Evolutionary conservation across 2,888 invertebrate genomes (phyloP), one percentile per base, ranked within the genome.

Genomic region (Conus canariensis): DNA sequence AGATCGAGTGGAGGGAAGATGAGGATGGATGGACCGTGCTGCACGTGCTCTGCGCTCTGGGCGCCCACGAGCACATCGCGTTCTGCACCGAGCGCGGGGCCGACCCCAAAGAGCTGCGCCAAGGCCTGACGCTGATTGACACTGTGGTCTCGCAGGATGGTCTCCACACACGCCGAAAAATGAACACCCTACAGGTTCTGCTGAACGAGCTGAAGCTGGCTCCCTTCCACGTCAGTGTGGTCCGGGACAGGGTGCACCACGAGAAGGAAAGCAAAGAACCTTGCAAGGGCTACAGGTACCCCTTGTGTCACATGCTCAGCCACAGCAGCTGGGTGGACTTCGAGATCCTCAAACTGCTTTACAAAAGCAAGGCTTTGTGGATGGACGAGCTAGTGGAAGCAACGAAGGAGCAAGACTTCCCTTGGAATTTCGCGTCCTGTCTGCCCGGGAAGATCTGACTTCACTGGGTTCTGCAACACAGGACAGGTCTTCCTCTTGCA

Each of bases 31-130:
- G 80, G 80, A 80, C 45, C 10, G 80, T 45, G 80, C 45, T 80
- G 80, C 80, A 45, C 80, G 80, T 80, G 80, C 80, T 80, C 45
- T 80, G 80, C 16, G 80, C 80, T 19, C 10, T 45, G 80, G 80
- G 80, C 9, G 80, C 80, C 8, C 45, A 80, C 80, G 12, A 80
- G 45, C 45, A 80, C 80, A 30, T 80, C 45, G 9, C 22, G 12
- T 6, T 14, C 30, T 80, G 80, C 45, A 45, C 45, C 45, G 16
- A 80, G 3, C 80, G 16, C 12, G 80, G 80, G 14, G 80, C 80
- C 3, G 80, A 80, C 80, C 80, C 80, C 6, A 30, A 12, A 30
- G 80, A 80, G 30, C 80, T 80, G 45, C 80, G 80, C 30, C 9
- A 80, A 4, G 80, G 22, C 30, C 80, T 80, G 30, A 80, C 80